phyloP scores from a whole-genome alignment of 2,797 vertebrate genomes.

The Erethizon dorsatum region DNA sequence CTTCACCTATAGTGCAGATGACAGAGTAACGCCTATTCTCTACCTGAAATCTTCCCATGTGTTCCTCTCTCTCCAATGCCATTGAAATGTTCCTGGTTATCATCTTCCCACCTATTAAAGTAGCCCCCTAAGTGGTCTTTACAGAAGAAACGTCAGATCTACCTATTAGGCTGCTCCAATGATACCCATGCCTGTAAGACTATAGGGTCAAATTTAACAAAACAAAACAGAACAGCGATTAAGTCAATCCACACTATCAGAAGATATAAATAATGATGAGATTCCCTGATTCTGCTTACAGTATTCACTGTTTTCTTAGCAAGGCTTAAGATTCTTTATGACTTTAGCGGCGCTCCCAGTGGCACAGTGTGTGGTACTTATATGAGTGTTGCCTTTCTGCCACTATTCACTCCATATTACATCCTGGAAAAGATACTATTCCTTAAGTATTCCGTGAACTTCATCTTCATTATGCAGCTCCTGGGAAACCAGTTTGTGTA shows the following conservation, averaged over 20 bases:
- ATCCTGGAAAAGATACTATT: not conserved
- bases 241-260: not conserved
- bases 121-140: not conserved
- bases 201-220: not conserved
- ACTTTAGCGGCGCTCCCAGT: not conserved
- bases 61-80: not conserved
- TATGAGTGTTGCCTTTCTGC: not conserved
- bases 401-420: not conserved
- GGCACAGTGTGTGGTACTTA: not conserved
- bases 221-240: not conserved
- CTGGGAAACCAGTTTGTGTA: not conserved
- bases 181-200: not conserved
- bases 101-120: not conserved
- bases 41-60: not conserved
- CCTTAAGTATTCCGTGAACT: not conserved
- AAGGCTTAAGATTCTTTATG: not conserved
- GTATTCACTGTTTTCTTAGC: slow-evolving; percentile 18
- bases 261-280: slow-evolving; percentile 4
- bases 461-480: slow-evolving; percentile 5
- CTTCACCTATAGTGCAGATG: not conserved
- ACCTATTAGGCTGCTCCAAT: not conserved
- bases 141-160: not conserved
- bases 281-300: not conserved
- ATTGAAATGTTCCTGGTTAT: not conserved
- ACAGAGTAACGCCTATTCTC: not conserved